Percentiles rank a stretch among this genome's conserved stretches.
These are phyloP conservation scores for Drosophila prosaltans DNA, from an alignment of 1,140 invertebrate species.

Conservation along the genomic window DNA sequence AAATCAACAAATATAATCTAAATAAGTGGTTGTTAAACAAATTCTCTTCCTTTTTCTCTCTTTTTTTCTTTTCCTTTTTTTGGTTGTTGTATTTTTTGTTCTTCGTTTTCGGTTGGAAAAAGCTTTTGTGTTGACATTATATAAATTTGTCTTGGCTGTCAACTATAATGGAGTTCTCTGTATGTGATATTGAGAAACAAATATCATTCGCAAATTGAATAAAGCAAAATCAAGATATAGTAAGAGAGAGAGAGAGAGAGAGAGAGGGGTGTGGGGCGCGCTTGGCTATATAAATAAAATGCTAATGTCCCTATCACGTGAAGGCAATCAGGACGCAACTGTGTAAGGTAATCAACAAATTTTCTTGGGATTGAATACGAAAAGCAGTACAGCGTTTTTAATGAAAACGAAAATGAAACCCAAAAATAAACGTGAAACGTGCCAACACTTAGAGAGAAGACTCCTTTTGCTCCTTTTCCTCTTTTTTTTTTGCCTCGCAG, in stretches of 20 bases:
- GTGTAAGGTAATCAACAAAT: constrained; percentile 42
- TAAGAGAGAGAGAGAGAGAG: not conserved
- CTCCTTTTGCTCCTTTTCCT: not conserved
- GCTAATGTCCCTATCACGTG: constrained; percentile 58
- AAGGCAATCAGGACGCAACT: constrained; percentile 49
- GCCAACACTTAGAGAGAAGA: constrained; percentile 29
- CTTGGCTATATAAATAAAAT: constrained; percentile 57
- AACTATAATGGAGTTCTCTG: constrained; percentile 69
- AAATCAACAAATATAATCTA: constrained; percentile 81
- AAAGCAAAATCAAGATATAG: constrained; percentile 4
- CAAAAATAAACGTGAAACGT: constrained; percentile 51
- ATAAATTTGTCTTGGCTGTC: constrained; percentile 73
- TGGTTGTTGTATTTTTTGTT: constrained; percentile 5
- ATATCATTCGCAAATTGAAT: constrained; percentile 57
- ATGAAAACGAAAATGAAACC: constrained; percentile 27
- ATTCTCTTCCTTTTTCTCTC: constrained; percentile 20
- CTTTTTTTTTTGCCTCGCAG: not conserved
- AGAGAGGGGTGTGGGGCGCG: constrained; percentile 5
- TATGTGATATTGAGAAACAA: constrained; percentile 49
- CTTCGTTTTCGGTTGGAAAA: not conserved
- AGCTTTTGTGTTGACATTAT: constrained; percentile 50
- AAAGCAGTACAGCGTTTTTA: constrained; percentile 37
- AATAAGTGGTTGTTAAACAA: constrained; percentile 81
- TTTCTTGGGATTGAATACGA: constrained; percentile 33
- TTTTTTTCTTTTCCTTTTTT: constrained; percentile 25